phyloP scores from a whole-genome alignment of 2,888 invertebrate genomes.

The Brachyopa scutellaris region DNA sequence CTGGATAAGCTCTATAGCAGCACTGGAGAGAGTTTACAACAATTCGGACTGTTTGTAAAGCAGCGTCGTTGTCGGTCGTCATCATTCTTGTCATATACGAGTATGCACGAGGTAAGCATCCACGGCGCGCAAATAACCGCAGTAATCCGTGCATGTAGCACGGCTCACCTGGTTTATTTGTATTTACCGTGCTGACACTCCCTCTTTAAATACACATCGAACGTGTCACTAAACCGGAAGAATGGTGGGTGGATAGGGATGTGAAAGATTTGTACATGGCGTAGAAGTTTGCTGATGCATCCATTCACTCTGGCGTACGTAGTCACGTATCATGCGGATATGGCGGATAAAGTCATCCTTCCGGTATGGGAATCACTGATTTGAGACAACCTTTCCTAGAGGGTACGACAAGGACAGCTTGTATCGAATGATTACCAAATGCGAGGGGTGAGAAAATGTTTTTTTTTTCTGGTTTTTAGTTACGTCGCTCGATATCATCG shows the following conservation, averaged over 20 bases:
- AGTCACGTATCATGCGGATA: constrained; percentile 64
- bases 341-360: constrained; percentile 66
- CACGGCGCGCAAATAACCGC: constrained; percentile 57
- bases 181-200: constrained; percentile 48
- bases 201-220: constrained; percentile 46
- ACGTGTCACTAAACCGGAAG: constrained; percentile 55
- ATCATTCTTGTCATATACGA: neutral
- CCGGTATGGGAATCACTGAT: constrained; percentile 64
- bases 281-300: constrained; percentile 54
- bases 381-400: constrained; percentile 40
- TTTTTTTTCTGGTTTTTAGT: neutral
- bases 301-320: constrained; percentile 27
- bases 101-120: constrained; percentile 22
- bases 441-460: neutral
- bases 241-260: neutral
- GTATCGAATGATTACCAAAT: constrained; percentile 51
- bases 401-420: constrained; percentile 41
- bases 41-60: constrained; percentile 42
- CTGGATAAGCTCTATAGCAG: constrained; percentile 7
- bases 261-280: constrained; percentile 18
- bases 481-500: too few species aligned
- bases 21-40: constrained; percentile 45
- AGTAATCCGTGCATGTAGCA: constrained; percentile 64
- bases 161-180: constrained; percentile 61
- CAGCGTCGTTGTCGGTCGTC: neutral